Evolutionary conservation across 2,797 vertebrate species (phyloP).

Genomic region (Lagocephalus sceleratus): DNA sequence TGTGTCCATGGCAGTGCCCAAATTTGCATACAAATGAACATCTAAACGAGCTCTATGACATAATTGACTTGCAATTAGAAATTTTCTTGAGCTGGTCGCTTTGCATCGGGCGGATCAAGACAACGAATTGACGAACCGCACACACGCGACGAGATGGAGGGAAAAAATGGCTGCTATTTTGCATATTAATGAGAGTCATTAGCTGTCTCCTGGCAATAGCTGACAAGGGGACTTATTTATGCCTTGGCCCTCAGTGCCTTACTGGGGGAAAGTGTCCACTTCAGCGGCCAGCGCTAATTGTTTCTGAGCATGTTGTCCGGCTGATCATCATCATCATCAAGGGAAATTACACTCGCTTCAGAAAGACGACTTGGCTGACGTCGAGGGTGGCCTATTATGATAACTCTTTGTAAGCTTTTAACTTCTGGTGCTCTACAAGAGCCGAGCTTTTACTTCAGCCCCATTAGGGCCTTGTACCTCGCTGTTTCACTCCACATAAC

Average conservation of each 20-base stretch:
- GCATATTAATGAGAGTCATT: constrained; percentile 88
- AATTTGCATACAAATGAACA: constrained; percentile 89
- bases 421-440: constrained; percentile 67
- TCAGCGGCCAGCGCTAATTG: constrained; percentile 78
- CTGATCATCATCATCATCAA: constrained; percentile 75
- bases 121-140: constrained; percentile 62
- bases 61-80: constrained; percentile 88
- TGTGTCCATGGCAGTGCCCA: constrained; percentile 61
- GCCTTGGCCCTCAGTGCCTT: constrained; percentile 73
- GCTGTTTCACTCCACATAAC: constrained; percentile 47
- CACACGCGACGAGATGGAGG: constrained; percentile 18
- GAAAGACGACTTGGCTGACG: constrained; percentile 65
- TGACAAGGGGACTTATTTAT: constrained; percentile 84
- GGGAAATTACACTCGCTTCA: constrained; percentile 69
- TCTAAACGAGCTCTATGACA: constrained; percentile 84
- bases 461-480: constrained; percentile 57
- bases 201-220: constrained; percentile 77
- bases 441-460: constrained; percentile 65
- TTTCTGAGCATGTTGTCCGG: constrained; percentile 81
- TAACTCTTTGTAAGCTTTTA: constrained; percentile 71
- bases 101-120: constrained; percentile 71
- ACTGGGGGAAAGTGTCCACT: constrained; percentile 74
- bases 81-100: constrained; percentile 83
- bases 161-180: constrained; percentile 78
- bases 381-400: constrained; percentile 70